Base-by-base conservation (phyloP, 2,888 invertebrate species). In the Trichogramma evanescens region DNA sequence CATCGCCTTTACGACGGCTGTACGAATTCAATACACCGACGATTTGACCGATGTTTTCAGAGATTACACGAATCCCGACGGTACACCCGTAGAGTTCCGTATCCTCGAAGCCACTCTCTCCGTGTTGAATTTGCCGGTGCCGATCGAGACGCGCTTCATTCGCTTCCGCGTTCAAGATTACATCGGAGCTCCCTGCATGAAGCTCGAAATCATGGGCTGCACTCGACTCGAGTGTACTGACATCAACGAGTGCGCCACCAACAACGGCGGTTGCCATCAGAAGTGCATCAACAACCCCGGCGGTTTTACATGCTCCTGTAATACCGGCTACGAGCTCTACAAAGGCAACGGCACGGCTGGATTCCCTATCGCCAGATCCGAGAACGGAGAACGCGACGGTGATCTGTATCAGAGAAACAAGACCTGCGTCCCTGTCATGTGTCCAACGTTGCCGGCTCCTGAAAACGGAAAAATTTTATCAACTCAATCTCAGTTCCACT, bases 401-500 rank as follows among this genome's bases (percentile, higher is more conserved):
- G 96, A 97, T 73, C 84, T 88, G 1, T 91, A 89, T 74, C 90
- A 93, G 74, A 84, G 89, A 68, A 95, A 96, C 76, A 96, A 97
- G 80, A 92, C 95, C 42, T 97, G 96, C 77, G 95, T 96, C 8
- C 92, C 93, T 0, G 84, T 94, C 3, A 92, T 93, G 91, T 95
- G 95, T 68, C 91, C 93, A 5, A 76, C 82, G 3, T 75, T 94
- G 48, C 76, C 81, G 42, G 82, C 88, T 4, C 94, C 94, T 0
- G 92, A 93, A 76, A 93, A 94, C 76, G 95, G 94, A 59, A 84
- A 89, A 68, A 80, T 94, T 41, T 76, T 95, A 6, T 88, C 93
- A 0, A 93, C 92, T 45, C 63, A 84, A 80, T 83, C 83, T 58
- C 83, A 88, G 71, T 93, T 89, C 74, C 93, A 95, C 74, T 95